These are phyloP conservation scores for Oegoconia quadripuncta DNA, from an alignment of 2,888 invertebrate species.

Conservation along the genomic window DNA sequence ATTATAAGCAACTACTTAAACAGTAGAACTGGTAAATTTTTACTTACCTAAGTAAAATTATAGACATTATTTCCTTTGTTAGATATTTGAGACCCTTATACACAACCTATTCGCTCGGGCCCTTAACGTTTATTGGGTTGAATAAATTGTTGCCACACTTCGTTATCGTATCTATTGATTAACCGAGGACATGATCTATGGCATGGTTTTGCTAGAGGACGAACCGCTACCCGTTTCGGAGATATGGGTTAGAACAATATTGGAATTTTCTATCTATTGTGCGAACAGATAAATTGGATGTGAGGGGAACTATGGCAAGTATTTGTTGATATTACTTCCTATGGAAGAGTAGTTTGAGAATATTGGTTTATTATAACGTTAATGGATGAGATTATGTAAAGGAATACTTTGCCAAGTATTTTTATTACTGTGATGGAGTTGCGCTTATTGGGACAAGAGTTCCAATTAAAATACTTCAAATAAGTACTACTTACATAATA, in stretches of 20 bases:
- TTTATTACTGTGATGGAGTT: too few relatives aligned
- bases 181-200: conserved; percentile 24
- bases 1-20: too few relatives aligned
- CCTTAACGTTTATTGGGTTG: conserved; percentile 21
- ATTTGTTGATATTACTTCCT: neutral
- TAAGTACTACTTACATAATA: too few relatives aligned
- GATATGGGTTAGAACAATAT: conserved; percentile 8
- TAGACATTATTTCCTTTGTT: neutral
- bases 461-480: too few relatives aligned
- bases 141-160: conserved; percentile 19
- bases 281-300: neutral
- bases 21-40: too few relatives aligned
- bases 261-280: conserved; percentile 5
- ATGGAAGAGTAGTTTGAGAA: too few relatives aligned
- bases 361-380: too few relatives aligned
- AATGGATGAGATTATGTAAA: too few relatives aligned
- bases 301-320: neutral
- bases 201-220: conserved; percentile 1
- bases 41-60: too few relatives aligned
- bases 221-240: conserved; percentile 1
- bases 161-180: conserved; percentile 36
- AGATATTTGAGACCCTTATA: conserved; percentile 4
- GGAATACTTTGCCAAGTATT: too few relatives aligned
- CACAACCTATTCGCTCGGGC: conserved; percentile 1
- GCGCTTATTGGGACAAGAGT: too few relatives aligned